Percentiles rank a stretch among this genome's conserved stretches.
phyloP scores from a whole-genome alignment of 1,140 invertebrate genomes.

The Drosophila asahinai region DNA sequence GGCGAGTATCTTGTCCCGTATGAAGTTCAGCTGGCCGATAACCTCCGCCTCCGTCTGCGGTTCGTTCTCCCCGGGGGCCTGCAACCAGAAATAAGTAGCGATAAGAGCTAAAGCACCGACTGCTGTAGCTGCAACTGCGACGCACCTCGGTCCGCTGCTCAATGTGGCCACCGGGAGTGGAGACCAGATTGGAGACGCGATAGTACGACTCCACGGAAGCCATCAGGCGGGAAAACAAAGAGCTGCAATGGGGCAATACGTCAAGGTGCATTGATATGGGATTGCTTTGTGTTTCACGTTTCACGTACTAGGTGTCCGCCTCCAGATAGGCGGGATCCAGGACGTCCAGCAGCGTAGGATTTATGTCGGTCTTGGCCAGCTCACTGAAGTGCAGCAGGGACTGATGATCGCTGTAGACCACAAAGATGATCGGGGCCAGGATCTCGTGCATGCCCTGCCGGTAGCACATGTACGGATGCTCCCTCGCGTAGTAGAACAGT shows the following conservation, averaged over 20 bases:
- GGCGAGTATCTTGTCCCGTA: conserved; percentile 89
- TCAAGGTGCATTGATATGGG: not conserved
- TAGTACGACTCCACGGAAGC: conserved; percentile 90
- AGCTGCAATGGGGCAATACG: conserved; percentile 84
- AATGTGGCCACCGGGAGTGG: conserved; percentile 85
- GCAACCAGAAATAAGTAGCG: conserved; percentile 22
- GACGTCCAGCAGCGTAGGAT: conserved; percentile 86
- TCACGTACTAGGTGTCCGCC: conserved; percentile 91
- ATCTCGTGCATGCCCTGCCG: conserved; percentile 95
- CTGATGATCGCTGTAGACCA: conserved; percentile 90
- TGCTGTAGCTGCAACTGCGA: conserved; percentile 10
- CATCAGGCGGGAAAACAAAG: conserved; percentile 91
- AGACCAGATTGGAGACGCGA: conserved; percentile 86
- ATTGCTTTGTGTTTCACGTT: accelerated
- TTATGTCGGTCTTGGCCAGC: conserved; percentile 74
- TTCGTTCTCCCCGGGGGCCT: conserved; percentile 48
- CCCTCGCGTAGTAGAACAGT: conserved; percentile 90
- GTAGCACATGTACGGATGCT: conserved; percentile 90
- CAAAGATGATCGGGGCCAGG: conserved; percentile 91
- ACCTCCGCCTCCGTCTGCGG: conserved; percentile 87
- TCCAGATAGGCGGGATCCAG: conserved; percentile 89
- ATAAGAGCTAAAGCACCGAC: conserved; percentile 16
- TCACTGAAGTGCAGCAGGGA: conserved; percentile 86
- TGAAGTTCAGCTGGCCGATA: conserved; percentile 89
- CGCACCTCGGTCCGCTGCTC: conserved; percentile 46